Evolutionary conservation across 2,888 invertebrate genomes (phyloP).

Genomic region (Scrobipalpa costella): DNA sequence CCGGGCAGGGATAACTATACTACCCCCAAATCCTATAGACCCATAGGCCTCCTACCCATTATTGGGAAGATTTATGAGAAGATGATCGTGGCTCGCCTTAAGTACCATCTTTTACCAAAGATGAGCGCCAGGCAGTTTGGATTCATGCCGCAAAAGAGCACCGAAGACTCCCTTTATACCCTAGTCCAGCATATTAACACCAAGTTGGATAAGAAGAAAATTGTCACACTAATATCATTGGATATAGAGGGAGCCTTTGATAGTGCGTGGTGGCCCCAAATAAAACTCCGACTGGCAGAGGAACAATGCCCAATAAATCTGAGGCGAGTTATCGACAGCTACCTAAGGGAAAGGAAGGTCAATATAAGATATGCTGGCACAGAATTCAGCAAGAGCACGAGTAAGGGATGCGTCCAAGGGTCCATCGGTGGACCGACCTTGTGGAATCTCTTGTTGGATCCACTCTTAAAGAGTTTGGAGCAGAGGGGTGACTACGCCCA

Average conservation of each 20-base stretch:
- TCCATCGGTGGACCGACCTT: neutral
- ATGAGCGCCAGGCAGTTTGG: slow-evolving; percentile 10
- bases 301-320: slow-evolving; percentile 26
- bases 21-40: slow-evolving; percentile 6
- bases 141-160: neutral
- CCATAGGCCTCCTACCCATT: slow-evolving; percentile 2
- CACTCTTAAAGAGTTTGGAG: no score
- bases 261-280: slow-evolving; percentile 31
- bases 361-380: neutral
- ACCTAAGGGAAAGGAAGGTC: slow-evolving; percentile 5
- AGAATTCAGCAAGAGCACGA: neutral
- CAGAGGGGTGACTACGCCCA: no score
- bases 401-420: slow-evolving; percentile 13
- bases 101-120: neutral
- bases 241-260: no score
- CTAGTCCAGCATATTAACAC: slow-evolving; percentile 19
- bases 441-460: slow-evolving; percentile 12
- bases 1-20: neutral
- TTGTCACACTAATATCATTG: neutral
- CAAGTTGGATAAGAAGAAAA: neutral
- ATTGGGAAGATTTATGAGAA: no score
- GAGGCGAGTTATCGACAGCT: slow-evolving; percentile 23
- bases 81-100: slow-evolving; percentile 5
- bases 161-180: no score
- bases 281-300: slow-evolving; percentile 26